Evolutionary conservation across 2,797 vertebrate genomes (phyloP).

Genomic region (Enoplosus armatus): DNA sequence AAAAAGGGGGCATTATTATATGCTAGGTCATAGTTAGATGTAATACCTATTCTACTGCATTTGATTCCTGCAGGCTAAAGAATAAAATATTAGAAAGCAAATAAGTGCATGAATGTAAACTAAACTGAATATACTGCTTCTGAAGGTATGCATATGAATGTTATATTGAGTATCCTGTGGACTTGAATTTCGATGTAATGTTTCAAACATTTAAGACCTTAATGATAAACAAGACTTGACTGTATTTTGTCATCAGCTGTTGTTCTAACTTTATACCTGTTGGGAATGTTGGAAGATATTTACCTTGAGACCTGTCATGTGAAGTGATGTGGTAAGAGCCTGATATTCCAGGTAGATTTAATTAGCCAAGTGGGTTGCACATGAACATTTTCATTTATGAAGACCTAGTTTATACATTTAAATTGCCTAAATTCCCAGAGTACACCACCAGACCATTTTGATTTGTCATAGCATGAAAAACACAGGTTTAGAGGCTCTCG

Average conservation of each 20-base stretch:
- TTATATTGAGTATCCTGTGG: conserved; percentile 2
- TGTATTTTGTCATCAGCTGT: conserved; percentile 2
- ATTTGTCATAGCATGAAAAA: neutral
- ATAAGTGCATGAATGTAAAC: conserved; percentile 5
- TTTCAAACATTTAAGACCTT: conserved; percentile 10
- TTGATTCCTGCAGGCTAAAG: neutral
- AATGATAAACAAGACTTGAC: neutral
- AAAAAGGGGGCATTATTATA: too few relatives aligned
- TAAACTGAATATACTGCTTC: neutral
- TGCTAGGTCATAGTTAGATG: neutral
- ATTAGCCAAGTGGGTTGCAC: neutral
- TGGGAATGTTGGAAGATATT: neutral
- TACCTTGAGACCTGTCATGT: too few relatives aligned
- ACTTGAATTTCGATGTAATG: neutral
- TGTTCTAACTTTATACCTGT: neutral
- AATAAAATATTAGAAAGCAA: neutral
- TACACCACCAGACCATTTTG: neutral
- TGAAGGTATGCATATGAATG: conserved; percentile 4
- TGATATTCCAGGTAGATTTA: neutral
- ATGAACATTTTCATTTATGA: neutral
- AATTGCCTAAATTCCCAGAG: neutral
- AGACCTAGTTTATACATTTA: neutral
- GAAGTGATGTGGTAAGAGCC: neutral
- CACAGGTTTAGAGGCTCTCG: neutral
- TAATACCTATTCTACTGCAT: neutral